These are phyloP conservation scores for Macrotrachela quadricornifera DNA, from an alignment of 1,140 invertebrate genomes.

Conservation along the genomic window DNA sequence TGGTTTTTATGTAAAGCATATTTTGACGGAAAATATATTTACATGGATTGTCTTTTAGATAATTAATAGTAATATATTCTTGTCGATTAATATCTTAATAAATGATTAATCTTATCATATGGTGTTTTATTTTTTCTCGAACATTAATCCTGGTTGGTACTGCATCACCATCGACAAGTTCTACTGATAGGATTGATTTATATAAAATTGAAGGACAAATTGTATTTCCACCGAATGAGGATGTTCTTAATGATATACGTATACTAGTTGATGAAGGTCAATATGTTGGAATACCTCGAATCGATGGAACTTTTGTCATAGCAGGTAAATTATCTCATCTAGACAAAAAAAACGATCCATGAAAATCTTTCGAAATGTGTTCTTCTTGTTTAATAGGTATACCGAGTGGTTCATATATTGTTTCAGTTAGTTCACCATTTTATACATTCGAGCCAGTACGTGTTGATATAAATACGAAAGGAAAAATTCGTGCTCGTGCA, in stretches of 20 bases:
- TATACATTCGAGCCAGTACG: conserved; percentile 68
- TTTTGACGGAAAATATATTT: too few relatives aligned
- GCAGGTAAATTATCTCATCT: not conserved
- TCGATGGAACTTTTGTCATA: conserved; percentile 4
- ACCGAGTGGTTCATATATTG: conserved; percentile 66
- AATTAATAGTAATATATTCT: too few relatives aligned
- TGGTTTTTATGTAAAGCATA: too few relatives aligned
- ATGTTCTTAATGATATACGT: conserved; percentile 1
- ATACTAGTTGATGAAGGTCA: conserved; percentile 7
- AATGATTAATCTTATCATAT: too few relatives aligned
- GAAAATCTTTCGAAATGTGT: too few relatives aligned
- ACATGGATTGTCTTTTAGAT: too few relatives aligned
- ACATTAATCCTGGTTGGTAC: too few relatives aligned
- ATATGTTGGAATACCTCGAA: not conserved
- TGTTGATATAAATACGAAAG: conserved; percentile 82
- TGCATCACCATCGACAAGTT: too few relatives aligned
- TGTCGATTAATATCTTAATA: too few relatives aligned
- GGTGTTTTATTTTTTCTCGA: too few relatives aligned
- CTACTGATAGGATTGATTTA: too few relatives aligned
- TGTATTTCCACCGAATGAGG: not conserved
- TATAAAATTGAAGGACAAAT: not conserved
- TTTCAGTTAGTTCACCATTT: conserved; percentile 67
- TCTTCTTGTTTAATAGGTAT: conserved; percentile 23
- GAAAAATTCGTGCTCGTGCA: conserved; percentile 71
- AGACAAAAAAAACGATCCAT: too few relatives aligned